Conservation (phyloP, 2,797 vertebrate genomes). For the Pantherophis alleghaniensis region DNA sequence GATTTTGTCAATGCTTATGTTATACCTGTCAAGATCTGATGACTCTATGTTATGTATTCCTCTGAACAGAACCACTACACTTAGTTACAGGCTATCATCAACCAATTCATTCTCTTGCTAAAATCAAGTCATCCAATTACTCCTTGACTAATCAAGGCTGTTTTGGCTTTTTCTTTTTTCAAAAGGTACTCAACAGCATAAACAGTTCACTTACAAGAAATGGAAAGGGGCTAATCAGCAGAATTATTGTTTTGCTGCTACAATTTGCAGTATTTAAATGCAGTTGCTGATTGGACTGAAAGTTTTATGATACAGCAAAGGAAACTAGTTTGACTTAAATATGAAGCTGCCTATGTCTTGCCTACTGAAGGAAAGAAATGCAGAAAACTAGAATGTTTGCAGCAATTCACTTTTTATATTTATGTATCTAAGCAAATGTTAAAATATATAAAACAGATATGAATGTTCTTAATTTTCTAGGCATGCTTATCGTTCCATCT, state of each 20-base stretch:
- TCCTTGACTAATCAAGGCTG: conserved; percentile 99
- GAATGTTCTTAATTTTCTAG: conserved; percentile 10
- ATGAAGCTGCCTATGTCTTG: conserved; percentile 56
- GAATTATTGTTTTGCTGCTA: conserved; percentile 99
- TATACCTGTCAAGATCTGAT: conserved; percentile 83
- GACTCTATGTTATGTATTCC: conserved; percentile 85
- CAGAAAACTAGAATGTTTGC: not conserved
- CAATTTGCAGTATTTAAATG: conserved; percentile 99
- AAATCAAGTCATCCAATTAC: conserved; percentile 99
- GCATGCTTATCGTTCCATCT: conserved; percentile 40
- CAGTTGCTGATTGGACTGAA: conserved; percentile 98
- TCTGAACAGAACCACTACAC: conserved; percentile 89
- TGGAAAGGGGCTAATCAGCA: conserved; percentile 99
- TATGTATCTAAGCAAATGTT: conserved; percentile 35
- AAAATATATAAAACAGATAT: conserved; percentile 21
- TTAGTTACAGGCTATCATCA: conserved; percentile 96
- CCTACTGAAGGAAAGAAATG: conserved; percentile 27
- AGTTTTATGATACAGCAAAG: conserved; percentile 86
- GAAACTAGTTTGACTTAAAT: conserved; percentile 78
- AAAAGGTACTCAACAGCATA: conserved; percentile 99
- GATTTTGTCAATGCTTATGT: conserved; percentile 74
- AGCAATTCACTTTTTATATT: conserved; percentile 21
- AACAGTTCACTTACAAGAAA: conserved; percentile 99
- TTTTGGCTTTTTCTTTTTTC: conserved; percentile 99
- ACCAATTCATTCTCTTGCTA: conserved; percentile 93